phyloP scores from a whole-genome alignment of 2,888 invertebrate species.

The Acanthosoma haemorrhoidale region DNA sequence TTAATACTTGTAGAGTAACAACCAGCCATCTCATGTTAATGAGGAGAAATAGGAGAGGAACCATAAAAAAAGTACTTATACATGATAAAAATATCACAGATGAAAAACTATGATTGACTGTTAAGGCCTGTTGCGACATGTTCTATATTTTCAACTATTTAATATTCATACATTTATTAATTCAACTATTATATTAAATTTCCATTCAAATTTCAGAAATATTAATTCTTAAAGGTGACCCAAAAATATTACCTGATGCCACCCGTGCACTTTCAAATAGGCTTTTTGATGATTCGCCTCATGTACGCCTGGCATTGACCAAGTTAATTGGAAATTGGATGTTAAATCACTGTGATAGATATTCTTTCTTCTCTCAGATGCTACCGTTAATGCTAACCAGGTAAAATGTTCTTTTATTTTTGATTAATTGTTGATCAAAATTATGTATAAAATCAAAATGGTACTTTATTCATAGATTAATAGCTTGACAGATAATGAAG shows the following conservation, averaged over 20 bases:
- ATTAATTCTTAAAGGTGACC: conserved; percentile 63
- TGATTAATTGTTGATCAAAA: not conserved
- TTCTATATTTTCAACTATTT: too few species aligned
- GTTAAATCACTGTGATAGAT: conserved; percentile 71
- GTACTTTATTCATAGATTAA: conserved; percentile 38
- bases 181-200: too few species aligned
- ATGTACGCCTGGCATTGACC: conserved; percentile 70
- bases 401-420: conserved; percentile 46
- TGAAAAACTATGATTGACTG: too few species aligned
- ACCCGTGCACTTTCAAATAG: conserved; percentile 77
- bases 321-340: conserved; percentile 73
- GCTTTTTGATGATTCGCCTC: conserved; percentile 75
- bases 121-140: too few species aligned
- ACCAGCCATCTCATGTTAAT: too few species aligned
- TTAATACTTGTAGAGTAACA: too few species aligned
- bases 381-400: conserved; percentile 80
- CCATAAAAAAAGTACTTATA: too few species aligned
- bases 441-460: not conserved
- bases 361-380: conserved; percentile 82
- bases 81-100: too few species aligned
- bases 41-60: too few species aligned
- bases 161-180: too few species aligned
- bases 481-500: conserved; percentile 73
- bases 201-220: conserved; percentile 45
- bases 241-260: conserved; percentile 64